Base-by-base conservation (phyloP, 2,113 vertebrate species). In the Thomomys bottae region DNA sequence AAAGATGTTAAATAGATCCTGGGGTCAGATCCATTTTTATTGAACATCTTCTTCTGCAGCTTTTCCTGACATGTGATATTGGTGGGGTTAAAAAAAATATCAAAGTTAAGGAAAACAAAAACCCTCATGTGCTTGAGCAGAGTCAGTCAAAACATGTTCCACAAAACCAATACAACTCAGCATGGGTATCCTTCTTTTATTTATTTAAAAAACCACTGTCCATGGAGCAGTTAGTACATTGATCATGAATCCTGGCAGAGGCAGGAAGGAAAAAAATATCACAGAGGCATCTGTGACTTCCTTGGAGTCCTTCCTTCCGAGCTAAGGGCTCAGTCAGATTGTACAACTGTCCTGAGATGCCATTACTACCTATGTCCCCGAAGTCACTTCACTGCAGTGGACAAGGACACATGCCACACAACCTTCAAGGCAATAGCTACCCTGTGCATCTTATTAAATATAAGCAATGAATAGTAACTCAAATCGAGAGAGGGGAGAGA, bases 21-120 rank as follows among this genome's bases (percentile, higher is more conserved):
- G 34, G 80, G 88, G 72, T 71, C 77, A 38, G 79, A 84, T 90
- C 88, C 72, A n/a, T 92, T 81, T 94, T 90, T 88, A 93, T 72
- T 5, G 80, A 96, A 21, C 10, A 42, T 54, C 28, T 34, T 87
- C 59, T 93, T 40, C n/a, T 54, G 40, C 32, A 71, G 59, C 26
- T 91, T 92, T 93, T 85, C 82, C 93, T 84, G 80, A 94, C 79
- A 75, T 20, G 36, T 20, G 73, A 80, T 67, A 71, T 57, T 70
- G 67, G 67, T 8, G 20, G 10, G 8, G 42, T 45, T 45, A 45
- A 45, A 45, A 45, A 45, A 45, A 45, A 79, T 67, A 73, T 94
- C 88, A 84, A 86, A 87, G 95, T 92, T 34, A 94, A 40, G 30
- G 17, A 7, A 4, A 36, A 42, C 72, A 67, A 57, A 34, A 59